phyloP scores from a whole-genome alignment of 2,888 invertebrate genomes.

The Altica lythri region DNA sequence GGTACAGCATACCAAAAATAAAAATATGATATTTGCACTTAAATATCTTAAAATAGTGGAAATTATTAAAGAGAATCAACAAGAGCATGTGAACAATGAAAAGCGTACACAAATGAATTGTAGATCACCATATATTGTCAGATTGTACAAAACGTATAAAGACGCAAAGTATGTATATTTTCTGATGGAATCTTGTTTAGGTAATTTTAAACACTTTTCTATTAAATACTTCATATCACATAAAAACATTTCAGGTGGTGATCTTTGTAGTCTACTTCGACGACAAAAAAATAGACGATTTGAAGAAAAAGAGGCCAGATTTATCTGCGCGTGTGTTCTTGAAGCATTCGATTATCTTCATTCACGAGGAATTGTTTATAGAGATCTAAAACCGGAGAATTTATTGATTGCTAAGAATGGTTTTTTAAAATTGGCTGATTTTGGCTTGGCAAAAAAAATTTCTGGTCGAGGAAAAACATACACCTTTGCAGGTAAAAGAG shows the following conservation, averaged over 20 bases:
- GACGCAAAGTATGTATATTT: constrained; percentile 93
- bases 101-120: constrained; percentile 82
- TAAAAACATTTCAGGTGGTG: constrained; percentile 67
- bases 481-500: constrained; percentile 84
- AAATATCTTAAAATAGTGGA: constrained; percentile 90
- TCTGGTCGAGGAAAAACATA: constrained; percentile 82
- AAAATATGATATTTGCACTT: constrained; percentile 72
- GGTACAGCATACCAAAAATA: constrained; percentile 60
- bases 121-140: constrained; percentile 72
- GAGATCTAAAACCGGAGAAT: constrained; percentile 93
- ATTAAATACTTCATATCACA: no score
- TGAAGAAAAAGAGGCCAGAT: constrained; percentile 81
- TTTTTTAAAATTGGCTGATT: constrained; percentile 91
- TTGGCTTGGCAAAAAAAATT: constrained; percentile 91
- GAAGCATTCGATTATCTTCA: constrained; percentile 93
- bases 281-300: constrained; percentile 72
- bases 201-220: constrained; percentile 50
- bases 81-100: constrained; percentile 87
- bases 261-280: constrained; percentile 91
- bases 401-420: constrained; percentile 83
- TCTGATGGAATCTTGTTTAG: constrained; percentile 92
- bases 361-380: constrained; percentile 77
- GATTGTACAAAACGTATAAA: constrained; percentile 85
- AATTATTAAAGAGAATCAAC: constrained; percentile 85
- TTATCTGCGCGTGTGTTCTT: constrained; percentile 89